phyloP scores from a whole-genome alignment of 2,888 invertebrate genomes.

The Kuschelorhynchus macadamiae region DNA sequence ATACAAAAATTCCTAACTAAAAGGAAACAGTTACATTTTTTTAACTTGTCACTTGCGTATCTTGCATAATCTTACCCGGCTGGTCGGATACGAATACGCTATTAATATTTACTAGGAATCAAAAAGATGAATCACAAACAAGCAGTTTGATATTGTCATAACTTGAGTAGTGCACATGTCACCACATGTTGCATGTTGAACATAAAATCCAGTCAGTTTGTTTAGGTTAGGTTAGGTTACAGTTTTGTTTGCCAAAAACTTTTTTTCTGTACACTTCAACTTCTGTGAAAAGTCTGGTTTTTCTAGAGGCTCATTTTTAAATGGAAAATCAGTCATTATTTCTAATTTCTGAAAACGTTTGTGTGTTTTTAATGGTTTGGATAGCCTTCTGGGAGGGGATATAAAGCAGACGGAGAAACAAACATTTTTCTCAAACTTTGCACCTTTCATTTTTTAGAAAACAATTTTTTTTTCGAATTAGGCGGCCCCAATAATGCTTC shows the following conservation, averaged over 20 bases:
- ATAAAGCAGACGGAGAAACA: background rate
- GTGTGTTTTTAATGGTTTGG: background rate
- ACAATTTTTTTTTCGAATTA: too few relatives aligned
- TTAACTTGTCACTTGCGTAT: too few relatives aligned
- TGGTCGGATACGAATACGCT: background rate
- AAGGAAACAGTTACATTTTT: too few relatives aligned
- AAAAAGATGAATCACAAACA: background rate
- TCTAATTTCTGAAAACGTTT: background rate
- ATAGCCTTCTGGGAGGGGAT: background rate
- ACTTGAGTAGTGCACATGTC: constrained; percentile 11
- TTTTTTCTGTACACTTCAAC: background rate
- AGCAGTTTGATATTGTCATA: background rate
- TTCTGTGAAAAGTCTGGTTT: background rate
- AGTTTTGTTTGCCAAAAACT: background rate
- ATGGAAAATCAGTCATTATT: background rate
- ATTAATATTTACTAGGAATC: background rate
- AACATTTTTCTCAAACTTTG: background rate
- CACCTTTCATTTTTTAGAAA: too few relatives aligned
- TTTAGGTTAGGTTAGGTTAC: background rate
- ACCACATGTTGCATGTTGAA: constrained; percentile 5
- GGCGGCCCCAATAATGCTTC: too few relatives aligned
- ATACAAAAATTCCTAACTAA: too few relatives aligned
- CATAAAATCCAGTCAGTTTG: constrained; percentile 11
- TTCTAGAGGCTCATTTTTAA: background rate
- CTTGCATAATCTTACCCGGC: too few relatives aligned